Percentiles rank a stretch among this genome's conserved stretches.
Evolutionary conservation across 37 sponge, comb jelly and placozoan genomes (phyloP).

Genomic region (Cliona cf. orientalis): DNA sequence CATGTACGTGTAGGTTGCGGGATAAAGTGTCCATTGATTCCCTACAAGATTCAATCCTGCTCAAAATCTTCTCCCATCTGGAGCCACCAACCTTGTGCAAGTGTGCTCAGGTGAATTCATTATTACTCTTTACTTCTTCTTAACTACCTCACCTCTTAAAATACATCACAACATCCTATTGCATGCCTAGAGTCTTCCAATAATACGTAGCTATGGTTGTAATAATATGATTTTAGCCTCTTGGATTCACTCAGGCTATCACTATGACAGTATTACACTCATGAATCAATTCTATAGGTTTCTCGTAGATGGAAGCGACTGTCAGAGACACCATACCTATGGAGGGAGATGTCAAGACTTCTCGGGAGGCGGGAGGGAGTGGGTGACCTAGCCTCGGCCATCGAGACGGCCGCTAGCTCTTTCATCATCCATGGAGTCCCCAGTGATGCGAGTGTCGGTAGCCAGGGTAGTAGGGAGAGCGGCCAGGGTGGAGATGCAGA

Average conservation of each 20-base stretch:
- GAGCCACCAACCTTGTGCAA: slow-evolving; percentile 44
- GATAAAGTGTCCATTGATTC: slow-evolving; percentile 30
- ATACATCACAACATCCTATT: no score
- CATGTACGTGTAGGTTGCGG: slow-evolving; percentile 34
- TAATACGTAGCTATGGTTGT: no score
- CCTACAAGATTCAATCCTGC: slow-evolving; percentile 52
- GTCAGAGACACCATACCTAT: slow-evolving; percentile 21
- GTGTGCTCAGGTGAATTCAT: slow-evolving; percentile 52
- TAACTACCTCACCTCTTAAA: no score
- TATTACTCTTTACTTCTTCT: not conserved
- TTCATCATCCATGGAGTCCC: not conserved
- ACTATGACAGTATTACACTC: not conserved
- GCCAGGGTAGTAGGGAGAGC: not conserved
- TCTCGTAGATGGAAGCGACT: slow-evolving; percentile 60
- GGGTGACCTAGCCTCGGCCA: slow-evolving; percentile 40
- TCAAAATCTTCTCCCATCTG: slow-evolving; percentile 64
- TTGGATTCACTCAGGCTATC: not conserved
- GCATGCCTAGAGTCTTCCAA: no score
- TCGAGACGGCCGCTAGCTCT: slow-evolving; percentile 27
- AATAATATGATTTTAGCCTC: not conserved
- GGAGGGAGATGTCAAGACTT: slow-evolving; percentile 37
- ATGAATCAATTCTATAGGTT: slow-evolving; percentile 62
- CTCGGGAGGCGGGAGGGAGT: slow-evolving; percentile 60
- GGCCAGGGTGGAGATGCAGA: not conserved
- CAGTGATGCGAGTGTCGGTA: not conserved